Evolutionary conservation across 2,888 invertebrate species (phyloP), one percentile per base, ranked within the genome.

Genomic region (Operophtera brumata): DNA sequence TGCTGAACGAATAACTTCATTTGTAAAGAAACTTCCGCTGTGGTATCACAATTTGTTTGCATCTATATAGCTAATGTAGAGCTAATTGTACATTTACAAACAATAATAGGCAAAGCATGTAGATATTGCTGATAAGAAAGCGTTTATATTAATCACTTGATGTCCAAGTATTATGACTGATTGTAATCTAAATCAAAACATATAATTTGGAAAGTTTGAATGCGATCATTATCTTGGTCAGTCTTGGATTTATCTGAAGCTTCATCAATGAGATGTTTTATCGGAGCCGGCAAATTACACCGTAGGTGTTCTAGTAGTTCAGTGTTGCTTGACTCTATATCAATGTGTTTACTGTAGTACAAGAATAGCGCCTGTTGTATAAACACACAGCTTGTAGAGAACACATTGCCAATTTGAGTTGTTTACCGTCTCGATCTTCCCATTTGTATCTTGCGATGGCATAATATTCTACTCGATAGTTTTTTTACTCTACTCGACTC

Each of bases 101-200:
- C 30, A 43, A 25, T 13, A 53, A 53, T 42, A 40, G 58, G 41
- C 48, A 46, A 50, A 43, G 50, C 45, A 30, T 35, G 26, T 39
- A 48, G 54, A 35, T 59, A 48, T 28, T 47, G 41, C 40, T 32
- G 61, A 61, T 62, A 62, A 62, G 59, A 62, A 57, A 52, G 26
- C 4, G 46, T 55, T 47, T 9, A 37, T 53, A 59, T 32, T 47
- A 59, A 66, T 69, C 64, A 59, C 49, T 63, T 55, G 53, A 59
- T 63, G 61, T 35, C 30, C 36, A 44, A 60, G 48, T 61, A 58
- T 62, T 54, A 59, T 60, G 54, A 55, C 49, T 60, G 62, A 66
- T 65, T 60, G 57, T 41, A 36, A 56, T 63, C 47, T 47, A 39
- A 47, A 57, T 52, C 46, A 48, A 37, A 49, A 57, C 37, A 50